Base-by-base conservation (phyloP, 2,797 vertebrate species). In the Urocyon cinereoargenteus region DNA sequence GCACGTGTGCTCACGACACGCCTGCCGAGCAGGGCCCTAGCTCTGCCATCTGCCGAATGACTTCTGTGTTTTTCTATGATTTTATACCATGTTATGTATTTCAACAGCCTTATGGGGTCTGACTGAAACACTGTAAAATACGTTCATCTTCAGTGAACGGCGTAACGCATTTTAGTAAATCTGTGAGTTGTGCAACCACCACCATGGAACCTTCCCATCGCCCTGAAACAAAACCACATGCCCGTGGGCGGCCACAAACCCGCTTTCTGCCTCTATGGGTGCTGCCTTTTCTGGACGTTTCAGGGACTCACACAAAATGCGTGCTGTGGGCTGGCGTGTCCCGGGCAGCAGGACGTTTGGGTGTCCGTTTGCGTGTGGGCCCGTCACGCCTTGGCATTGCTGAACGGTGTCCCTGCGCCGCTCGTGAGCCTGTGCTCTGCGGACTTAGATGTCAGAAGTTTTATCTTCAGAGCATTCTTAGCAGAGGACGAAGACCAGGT, bases 151-250 rank as follows among this genome's bases (percentile, higher is more conserved):
- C 7, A 28, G 36, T 3, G 10, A 40, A 40, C 22, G 1, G 0
- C 2, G 2, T 2, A 45, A 22, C 5, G 36, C 4, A 2, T 15
- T n/a, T 70, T 1, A 19, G 31, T 6, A 3, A 9, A 34, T 3
- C 18, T 6, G 12, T 0, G 1, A 34, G 15, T 8, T 0, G 2
- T 4, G 22, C 49, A 2, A 0, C 28, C 34, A 2, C 28, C 10
- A 12, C 3, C 0, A 0, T 0, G 24, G 15, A 3, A 0, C 0
- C 0, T 18, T 15, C 16, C 24, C n/a, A 0, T 0, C n/a, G 8
- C 45, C 61, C 57, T 10, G 0, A 51, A 3, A 28, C 1, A 4
- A 34, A 11, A 26, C n/a, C 14, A 12, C 1, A 0, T 0, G 8
- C 45, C n/a, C 0, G 0, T 9, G 49, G 34, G 31, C 19, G 3